Evolutionary conservation across 2,113 vertebrate species (phyloP).

Genomic region (Laticauda laticaudata): DNA sequence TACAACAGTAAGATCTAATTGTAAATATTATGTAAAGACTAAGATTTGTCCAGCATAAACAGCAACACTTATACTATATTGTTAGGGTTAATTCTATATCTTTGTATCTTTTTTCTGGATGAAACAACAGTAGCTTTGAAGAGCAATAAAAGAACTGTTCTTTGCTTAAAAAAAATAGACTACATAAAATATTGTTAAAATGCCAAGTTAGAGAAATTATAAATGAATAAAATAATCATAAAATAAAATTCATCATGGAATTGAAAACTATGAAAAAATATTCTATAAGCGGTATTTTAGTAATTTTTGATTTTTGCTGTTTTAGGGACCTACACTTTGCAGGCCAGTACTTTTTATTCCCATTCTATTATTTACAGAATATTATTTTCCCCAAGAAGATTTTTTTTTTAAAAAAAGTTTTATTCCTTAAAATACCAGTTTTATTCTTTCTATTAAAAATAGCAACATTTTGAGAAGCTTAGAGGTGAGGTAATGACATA

Average conservation of each 20-base stretch:
- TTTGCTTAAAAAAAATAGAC: neutral
- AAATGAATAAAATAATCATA: neutral
- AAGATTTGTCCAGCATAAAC: neutral
- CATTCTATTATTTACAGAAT: neutral
- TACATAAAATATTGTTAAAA: neutral
- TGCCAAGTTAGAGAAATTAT: neutral
- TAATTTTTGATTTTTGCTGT: neutral
- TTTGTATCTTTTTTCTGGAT: neutral
- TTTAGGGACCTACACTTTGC: neutral
- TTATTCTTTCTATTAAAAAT: neutral
- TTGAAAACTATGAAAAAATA: neutral
- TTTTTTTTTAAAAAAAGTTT: neutral
- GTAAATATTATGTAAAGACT: neutral
- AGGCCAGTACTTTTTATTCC: neutral
- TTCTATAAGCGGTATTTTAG: neutral
- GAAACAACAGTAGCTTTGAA: neutral
- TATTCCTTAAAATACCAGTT: neutral
- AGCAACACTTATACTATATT: neutral
- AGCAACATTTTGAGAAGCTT: neutral
- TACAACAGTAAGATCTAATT: neutral
- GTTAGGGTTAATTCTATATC: neutral
- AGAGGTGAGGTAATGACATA: neutral
- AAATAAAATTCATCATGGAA: neutral
- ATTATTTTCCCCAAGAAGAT: neutral
- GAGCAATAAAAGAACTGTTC: neutral